Base-by-base conservation (phyloP, 2,888 invertebrate species). In the Dryadula phaetusa region DNA sequence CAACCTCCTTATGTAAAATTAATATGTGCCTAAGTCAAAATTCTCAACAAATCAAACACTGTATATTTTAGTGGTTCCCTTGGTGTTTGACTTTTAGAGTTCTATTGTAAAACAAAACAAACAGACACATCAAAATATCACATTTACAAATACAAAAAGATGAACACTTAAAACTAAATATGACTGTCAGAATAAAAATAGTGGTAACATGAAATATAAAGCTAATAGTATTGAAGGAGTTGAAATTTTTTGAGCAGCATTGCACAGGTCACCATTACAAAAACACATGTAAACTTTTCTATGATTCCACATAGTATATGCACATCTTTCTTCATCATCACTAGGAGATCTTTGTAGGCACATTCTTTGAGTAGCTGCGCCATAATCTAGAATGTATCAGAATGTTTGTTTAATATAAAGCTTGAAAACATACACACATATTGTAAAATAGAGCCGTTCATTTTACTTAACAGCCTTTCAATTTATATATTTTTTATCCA, bases 261-360 rank as follows among this genome's bases (percentile, higher is more conserved):
- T 98, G 84, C 98, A 98, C 40, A 98, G 93, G 85, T 98, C 98
- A 5, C 98, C 98, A 76, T 94, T 95, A 79, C 98, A 98, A 82
- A 98, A 97, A 81, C 98, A 98, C 96, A 98, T 97, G 80, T 95
- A 96, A 0, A 98, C 97, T 81, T 95, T 96, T 79, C 95, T 95
- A 78, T 96, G 95, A 79, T 96, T 96, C 94, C 96, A 96, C 79
- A 95, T 93, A 0, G 98, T 97, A 77, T 97, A 96, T 0, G 97
- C 97, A 84, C 98, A 98, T 52, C 98, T 93, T 84, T 98, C 98
- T 86, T 98, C 97, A 75, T 95, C 95, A 81, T 98, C 98, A 64
- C 96, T 96, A 4, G 98, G 98, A 0, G 97, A 96, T 69, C 97
- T 93, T 82, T 97, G 97, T 0, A 98, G 93, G 78, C 98, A 98